Base-by-base conservation (phyloP, 2,797 vertebrate genomes). In the Acanthurus tractus region DNA sequence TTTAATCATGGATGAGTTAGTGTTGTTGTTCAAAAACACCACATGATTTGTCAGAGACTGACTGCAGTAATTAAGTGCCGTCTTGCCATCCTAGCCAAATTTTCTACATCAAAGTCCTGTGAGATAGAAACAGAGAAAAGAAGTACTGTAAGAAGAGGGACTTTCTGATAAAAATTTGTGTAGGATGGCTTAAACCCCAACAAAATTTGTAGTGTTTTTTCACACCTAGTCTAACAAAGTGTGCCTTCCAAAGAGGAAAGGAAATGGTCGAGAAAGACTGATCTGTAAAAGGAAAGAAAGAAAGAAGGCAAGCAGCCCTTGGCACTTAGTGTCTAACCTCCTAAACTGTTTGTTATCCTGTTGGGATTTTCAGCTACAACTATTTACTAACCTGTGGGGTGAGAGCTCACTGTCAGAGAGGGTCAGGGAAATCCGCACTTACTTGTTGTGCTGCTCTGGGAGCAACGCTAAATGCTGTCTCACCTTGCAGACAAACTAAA, bases 1-100 rank as follows among this genome's bases (percentile, higher is more conserved):
- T 97, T 95, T 96, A 94, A 93, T 91, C 96, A 98, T 99, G 97
- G 96, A 98, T 98, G 97, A 93, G 95, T 96, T 96, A 96, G 96
- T 96, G 96, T 96, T 94, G 62, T 3, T 25, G 91, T 79, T 79
- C 87, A 70, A 68, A 92, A 93, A 89, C 88, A 82, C 92, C 92
- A 78, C 85, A 68, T 2, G 77, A 49, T 84, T 86, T 87, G 89
- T 88, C 70, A 71, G 81, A 86, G 79, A 81, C 74, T 61, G 6
- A 44, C 61, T 55, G 82, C 61, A 8, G 69, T 71, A 67, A 58
- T n/a, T 20, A 70, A 59, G n/a, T 12, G 63, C 49, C 59, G 8
- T 54, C 6, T 13, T 20, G 67, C 80, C 82, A 89, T 92, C 86
- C 83, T 73, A 82, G 70, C 62, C 88, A 91, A 86, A 90, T 88